These are phyloP conservation scores for Stenotaenia linearis DNA, from an alignment of 2,888 invertebrate species.

Conservation along the genomic window DNA sequence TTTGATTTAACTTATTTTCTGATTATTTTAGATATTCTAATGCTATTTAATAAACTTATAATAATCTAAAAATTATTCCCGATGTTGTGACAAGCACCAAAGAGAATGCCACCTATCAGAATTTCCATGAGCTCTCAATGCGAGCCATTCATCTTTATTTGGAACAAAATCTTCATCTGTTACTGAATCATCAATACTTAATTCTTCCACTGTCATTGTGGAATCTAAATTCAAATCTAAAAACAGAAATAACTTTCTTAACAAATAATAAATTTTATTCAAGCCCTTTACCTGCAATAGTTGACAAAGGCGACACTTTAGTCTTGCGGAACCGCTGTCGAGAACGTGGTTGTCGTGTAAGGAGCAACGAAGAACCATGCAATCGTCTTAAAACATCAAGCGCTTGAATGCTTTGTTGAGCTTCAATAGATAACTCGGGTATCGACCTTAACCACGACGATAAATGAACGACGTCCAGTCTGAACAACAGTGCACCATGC, in stretches of 20 bases:
- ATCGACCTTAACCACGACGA: slow-evolving; percentile 63
- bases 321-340: slow-evolving; percentile 6
- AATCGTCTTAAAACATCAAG: slow-evolving; percentile 61
- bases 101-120: not conserved
- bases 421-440: slow-evolving; percentile 43
- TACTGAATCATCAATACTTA: not conserved
- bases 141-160: slow-evolving; percentile 32
- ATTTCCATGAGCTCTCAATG: slow-evolving; percentile 28
- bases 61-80: not conserved
- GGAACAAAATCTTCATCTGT: slow-evolving; percentile 34
- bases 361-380: slow-evolving; percentile 74
- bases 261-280: not conserved
- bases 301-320: not conserved
- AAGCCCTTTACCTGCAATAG: not conserved
- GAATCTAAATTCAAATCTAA: slow-evolving; percentile 5
- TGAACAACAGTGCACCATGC: slow-evolving; percentile 69
- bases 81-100: slow-evolving; percentile 8
- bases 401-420: slow-evolving; percentile 45
- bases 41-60: too few species aligned
- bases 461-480: slow-evolving; percentile 75
- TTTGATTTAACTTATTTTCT: too few species aligned
- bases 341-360: slow-evolving; percentile 62
- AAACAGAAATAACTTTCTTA: not conserved
- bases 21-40: too few species aligned
- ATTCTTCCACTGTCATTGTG: not conserved